These are phyloP conservation scores for Drosophila carrolli DNA, from an alignment of 1,140 invertebrate species.

Conservation along the genomic window DNA sequence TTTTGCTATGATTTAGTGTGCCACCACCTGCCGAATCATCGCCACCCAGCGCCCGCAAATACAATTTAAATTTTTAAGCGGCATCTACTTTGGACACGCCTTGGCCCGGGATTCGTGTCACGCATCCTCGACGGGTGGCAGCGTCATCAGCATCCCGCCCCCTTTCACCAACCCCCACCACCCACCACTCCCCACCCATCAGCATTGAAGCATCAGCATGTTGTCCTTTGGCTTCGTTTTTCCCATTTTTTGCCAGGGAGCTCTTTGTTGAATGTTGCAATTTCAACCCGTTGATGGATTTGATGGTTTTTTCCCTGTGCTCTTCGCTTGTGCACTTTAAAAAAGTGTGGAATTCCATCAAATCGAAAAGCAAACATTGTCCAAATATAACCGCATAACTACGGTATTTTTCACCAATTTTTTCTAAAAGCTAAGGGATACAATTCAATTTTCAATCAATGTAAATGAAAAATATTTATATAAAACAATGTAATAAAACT, in stretches of 20 bases:
- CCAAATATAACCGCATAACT: too few relatives aligned
- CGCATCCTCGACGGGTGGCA: slow-evolving; percentile 71
- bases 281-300: slow-evolving; percentile 82
- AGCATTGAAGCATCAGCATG: slow-evolving; percentile 67
- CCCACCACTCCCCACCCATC: slow-evolving; percentile 27
- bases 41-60: slow-evolving; percentile 61
- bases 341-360: too few relatives aligned
- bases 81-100: slow-evolving; percentile 69
- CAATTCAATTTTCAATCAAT: too few relatives aligned
- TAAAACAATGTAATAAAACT: too few relatives aligned
- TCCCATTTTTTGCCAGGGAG: slow-evolving; percentile 14
- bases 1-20: slow-evolving; percentile 71
- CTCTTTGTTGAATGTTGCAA: slow-evolving; percentile 73
- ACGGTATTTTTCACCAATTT: too few relatives aligned
- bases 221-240: slow-evolving; percentile 55
- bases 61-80: slow-evolving; percentile 84
- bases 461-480: too few relatives aligned
- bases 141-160: slow-evolving; percentile 54
- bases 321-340: neutral
- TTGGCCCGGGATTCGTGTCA: slow-evolving; percentile 71
- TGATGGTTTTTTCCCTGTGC: slow-evolving; percentile 58
- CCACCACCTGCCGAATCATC: slow-evolving; percentile 64
- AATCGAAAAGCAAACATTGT: too few relatives aligned
- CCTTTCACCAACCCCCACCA: neutral
- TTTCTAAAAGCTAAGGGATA: too few relatives aligned